Base-by-base conservation (phyloP, 2,888 invertebrate species). In the Eupeodes latifasciatus region DNA sequence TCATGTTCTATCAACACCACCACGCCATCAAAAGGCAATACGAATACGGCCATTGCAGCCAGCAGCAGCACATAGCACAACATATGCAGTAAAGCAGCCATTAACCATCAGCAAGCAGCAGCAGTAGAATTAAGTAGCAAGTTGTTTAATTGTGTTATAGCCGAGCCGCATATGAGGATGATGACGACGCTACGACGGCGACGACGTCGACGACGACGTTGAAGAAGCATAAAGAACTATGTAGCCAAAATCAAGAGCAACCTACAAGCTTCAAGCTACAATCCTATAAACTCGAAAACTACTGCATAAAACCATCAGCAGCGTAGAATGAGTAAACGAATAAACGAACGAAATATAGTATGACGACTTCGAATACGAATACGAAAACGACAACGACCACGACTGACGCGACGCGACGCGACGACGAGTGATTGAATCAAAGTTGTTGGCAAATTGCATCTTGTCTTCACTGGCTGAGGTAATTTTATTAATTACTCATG, bases 401-500 rank as follows among this genome's bases (percentile, higher is more conserved):
- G 34, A 36, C 59, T 2, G 40, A 40, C 40, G 40, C 6, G 27
- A 57, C 27, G 57, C 51, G 40, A 36, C 71, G 40, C 40, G 74
- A 44, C 66, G 67, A 62, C 75, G 80, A 71, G 85, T 85, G 85
- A 88, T 88, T 88, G 81, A 88, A 88, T 88, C 81, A 81, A 85
- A 80, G 80, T 80, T 69, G 86, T 85, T 88, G 85, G 85, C 85
- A 88, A 88, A 88, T 88, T 85, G 88, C 88, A 88, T 85, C 85
- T 85, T 88, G 88, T 78, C 85, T 88, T 88, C 81, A 57, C 55
- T 67, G 67, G 62, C 57, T 85, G 75, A 85, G 81, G 85, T 88
- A 88, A 88, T 88, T 88, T 85, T 75, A 88, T 88, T 88, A 88
- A 88, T 88, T 88, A 88, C 87, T 87, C 87, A 55, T 76, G 66